These are phyloP conservation scores for Pica pica DNA, from an alignment of 2,113 vertebrate species.

Conservation along the genomic window DNA sequence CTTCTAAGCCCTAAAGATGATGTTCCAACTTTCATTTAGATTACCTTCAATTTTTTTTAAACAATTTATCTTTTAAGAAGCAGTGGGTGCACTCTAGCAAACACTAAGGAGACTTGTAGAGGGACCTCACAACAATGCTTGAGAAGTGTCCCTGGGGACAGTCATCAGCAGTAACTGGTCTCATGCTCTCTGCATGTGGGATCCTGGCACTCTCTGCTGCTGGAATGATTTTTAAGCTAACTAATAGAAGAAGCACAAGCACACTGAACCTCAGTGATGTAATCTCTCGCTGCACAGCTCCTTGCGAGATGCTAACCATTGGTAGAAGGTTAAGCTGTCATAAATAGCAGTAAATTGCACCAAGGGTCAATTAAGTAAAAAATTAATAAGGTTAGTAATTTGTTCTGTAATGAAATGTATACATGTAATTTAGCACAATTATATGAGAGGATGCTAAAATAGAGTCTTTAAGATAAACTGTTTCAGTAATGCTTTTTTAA, in stretches of 20 bases:
- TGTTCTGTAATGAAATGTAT: neutral
- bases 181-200: accelerated
- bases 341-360: neutral
- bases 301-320: neutral
- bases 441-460: neutral
- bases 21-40: neutral
- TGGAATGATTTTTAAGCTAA: neutral
- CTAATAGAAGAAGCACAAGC: neutral
- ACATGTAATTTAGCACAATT: neutral
- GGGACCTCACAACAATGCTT: neutral
- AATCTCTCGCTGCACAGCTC: neutral
- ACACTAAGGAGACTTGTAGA: neutral
- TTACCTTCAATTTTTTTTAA: neutral
- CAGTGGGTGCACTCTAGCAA: neutral
- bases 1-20: neutral
- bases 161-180: neutral
- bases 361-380: neutral
- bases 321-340: neutral
- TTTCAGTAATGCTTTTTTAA: neutral
- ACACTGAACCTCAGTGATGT: neutral
- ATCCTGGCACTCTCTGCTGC: neutral
- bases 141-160: neutral
- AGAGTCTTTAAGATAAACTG: neutral
- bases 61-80: neutral
- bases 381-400: neutral